Evolutionary conservation across 1,140 invertebrate species (phyloP).

Genomic region (Lepidurus apus): DNA sequence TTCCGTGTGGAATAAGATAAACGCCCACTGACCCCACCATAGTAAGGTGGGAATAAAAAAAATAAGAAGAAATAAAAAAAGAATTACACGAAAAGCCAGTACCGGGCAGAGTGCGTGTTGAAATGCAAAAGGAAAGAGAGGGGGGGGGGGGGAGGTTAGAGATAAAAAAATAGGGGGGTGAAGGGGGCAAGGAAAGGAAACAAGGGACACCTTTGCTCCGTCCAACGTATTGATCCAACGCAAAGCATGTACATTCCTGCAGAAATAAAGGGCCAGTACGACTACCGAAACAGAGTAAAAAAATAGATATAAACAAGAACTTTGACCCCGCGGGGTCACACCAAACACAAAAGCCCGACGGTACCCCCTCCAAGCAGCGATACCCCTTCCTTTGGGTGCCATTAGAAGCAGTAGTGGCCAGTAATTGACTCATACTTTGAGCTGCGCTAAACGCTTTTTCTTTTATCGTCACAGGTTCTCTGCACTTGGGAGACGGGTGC

Average conservation of each 20-base stretch:
- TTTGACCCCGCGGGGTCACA: neutral
- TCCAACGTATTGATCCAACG: neutral
- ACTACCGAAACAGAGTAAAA: neutral
- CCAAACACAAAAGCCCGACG: neutral
- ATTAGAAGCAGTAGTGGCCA: too few species aligned
- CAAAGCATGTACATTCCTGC: slow-evolving; percentile 6
- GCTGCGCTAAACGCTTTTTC: neutral
- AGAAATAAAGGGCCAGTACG: neutral
- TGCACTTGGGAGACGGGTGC: neutral
- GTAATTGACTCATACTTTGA: too few species aligned
- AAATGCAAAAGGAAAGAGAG: slow-evolving; percentile 11
- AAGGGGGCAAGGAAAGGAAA: neutral
- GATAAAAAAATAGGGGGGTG: neutral
- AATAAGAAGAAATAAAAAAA: neutral
- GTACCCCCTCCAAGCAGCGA: neutral
- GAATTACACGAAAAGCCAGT: neutral
- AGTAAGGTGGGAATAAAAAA: neutral
- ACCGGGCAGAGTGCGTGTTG: neutral
- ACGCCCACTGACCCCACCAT: neutral
- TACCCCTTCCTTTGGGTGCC: too few species aligned
- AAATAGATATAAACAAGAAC: neutral
- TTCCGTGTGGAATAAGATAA: slow-evolving; percentile 6
- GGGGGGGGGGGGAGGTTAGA: neutral
- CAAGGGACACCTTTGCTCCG: slow-evolving; percentile 13
- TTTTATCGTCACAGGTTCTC: neutral